Evolutionary conservation across 2,113 vertebrate genomes (phyloP).

Genomic region (Eptesicus fuscus): DNA sequence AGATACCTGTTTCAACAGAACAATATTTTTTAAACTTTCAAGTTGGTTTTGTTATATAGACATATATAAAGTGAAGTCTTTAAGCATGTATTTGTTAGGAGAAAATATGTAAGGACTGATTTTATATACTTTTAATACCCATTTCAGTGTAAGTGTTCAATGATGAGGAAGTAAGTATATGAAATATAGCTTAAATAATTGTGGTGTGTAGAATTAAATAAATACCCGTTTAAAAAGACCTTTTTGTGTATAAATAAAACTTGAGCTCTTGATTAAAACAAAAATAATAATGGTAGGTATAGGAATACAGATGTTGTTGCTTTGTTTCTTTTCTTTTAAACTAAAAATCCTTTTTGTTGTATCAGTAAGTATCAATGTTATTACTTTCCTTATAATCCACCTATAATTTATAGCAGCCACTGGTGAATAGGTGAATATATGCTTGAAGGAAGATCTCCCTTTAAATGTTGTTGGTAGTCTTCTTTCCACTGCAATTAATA

Average conservation of each 20-base stretch:
- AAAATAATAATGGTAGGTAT: background rate
- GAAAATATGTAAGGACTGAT: constrained; percentile 48
- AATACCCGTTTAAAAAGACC: constrained; percentile 2
- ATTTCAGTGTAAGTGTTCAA: constrained; percentile 49
- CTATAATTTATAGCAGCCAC: background rate
- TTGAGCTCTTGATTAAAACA: background rate
- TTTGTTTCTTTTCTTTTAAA: background rate
- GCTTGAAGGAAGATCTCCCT: background rate
- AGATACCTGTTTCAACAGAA: constrained; percentile 67
- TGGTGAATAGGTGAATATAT: background rate
- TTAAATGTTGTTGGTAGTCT: background rate
- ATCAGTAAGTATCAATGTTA: background rate
- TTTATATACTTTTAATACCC: constrained; percentile 48
- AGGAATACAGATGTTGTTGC: background rate
- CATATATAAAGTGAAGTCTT: constrained; percentile 58
- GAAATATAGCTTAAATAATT: background rate
- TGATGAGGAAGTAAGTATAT: constrained; percentile 39
- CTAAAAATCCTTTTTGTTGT: background rate
- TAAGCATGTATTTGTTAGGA: constrained; percentile 34
- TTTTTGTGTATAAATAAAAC: constrained; percentile 41
- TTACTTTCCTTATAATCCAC: background rate
- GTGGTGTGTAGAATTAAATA: constrained; percentile 46
- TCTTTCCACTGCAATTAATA: background rate
- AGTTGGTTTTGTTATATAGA: constrained; percentile 64
- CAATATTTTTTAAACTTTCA: constrained; percentile 65